Conservation (phyloP, 2,888 invertebrate genomes). For the Diloba caeruleocephala region DNA sequence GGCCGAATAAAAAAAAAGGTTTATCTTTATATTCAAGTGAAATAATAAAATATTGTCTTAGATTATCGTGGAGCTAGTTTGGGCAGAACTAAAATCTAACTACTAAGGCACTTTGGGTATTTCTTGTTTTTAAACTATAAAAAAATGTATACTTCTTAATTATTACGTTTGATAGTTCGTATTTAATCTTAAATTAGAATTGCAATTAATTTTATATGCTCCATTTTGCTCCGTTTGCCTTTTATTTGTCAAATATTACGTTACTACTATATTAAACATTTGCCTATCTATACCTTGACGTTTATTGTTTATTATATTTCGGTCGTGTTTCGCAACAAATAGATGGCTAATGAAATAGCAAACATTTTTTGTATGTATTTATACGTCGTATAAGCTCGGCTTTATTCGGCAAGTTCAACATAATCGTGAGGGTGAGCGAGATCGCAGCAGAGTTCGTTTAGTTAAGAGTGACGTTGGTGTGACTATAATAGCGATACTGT, state of each 20-base stretch:
- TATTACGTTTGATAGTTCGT: background rate
- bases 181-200: background rate
- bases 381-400: conserved; percentile 70
- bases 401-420: conserved; percentile 71
- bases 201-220: conserved; percentile 2
- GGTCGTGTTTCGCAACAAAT: conserved; percentile 67
- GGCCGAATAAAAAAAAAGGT: too few relatives aligned
- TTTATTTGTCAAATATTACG: conserved; percentile 21
- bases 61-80: too few relatives aligned
- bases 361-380: conserved; percentile 66
- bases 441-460: conserved; percentile 71
- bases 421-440: conserved; percentile 78
- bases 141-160: too few relatives aligned
- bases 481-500: conserved; percentile 79
- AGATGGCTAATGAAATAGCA: conserved; percentile 70
- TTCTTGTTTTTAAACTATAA: background rate
- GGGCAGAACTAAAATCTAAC: too few relatives aligned
- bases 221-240: conserved; percentile 5
- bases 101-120: background rate
- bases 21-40: too few relatives aligned
- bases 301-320: conserved; percentile 55
- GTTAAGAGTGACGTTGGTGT: conserved; percentile 75
- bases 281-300: conserved; percentile 25
- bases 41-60: too few relatives aligned
- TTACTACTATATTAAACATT: conserved; percentile 28